Percentiles rank a stretch among this genome's conserved stretches.
Evolutionary conservation across 2,113 vertebrate species (phyloP).

Genomic region (Eurypyga helias): DNA sequence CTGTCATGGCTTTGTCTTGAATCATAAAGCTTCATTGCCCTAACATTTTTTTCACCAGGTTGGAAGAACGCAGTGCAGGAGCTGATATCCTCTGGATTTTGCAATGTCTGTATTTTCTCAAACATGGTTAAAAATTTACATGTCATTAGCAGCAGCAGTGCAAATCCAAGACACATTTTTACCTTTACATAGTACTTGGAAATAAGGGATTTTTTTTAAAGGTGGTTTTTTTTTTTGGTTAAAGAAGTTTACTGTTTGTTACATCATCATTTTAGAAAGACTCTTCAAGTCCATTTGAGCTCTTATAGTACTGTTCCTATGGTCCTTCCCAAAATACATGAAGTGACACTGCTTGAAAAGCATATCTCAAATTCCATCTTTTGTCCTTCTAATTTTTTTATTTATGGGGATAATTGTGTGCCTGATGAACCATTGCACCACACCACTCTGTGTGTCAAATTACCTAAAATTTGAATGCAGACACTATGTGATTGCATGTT

Average conservation of each 20-base stretch:
- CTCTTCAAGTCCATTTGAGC: neutral
- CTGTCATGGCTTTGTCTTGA: neutral
- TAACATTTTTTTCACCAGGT: neutral
- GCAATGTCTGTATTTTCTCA: neutral
- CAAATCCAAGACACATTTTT: neutral
- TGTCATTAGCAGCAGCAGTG: neutral
- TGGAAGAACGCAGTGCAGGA: neutral
- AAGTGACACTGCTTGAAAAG: neutral
- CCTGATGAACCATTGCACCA: neutral
- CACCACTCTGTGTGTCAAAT: neutral
- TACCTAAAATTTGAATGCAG: neutral
- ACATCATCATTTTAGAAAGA: neutral
- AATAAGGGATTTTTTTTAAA: neutral
- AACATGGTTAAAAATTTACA: neutral
- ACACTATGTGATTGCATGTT: neutral
- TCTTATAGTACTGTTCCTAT: neutral
- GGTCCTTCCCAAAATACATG: neutral
- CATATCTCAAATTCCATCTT: neutral
- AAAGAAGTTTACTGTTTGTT: neutral
- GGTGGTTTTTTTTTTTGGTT: neutral
- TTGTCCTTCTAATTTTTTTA: neutral
- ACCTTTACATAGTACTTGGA: neutral
- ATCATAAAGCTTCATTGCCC: neutral
- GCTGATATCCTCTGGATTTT: neutral
- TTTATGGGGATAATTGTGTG: neutral